Conservation (phyloP, 2,888 invertebrate genomes). For the Scaeva pyrastri region DNA sequence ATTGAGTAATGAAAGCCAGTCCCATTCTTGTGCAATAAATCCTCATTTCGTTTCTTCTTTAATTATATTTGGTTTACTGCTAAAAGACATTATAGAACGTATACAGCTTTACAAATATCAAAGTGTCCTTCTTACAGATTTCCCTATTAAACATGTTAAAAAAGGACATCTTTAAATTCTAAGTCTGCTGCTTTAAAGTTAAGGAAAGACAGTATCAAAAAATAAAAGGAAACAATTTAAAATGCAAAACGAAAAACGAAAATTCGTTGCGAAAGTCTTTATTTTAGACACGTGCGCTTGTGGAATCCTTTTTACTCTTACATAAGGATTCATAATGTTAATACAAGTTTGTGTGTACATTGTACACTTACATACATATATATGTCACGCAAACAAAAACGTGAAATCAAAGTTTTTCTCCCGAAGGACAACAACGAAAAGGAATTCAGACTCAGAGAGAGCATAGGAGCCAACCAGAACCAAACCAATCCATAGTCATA, state of each 20-base stretch:
- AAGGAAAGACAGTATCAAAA: slow-evolving; percentile 1
- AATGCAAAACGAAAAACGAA: slow-evolving; percentile 62
- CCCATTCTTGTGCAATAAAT: slow-evolving; percentile 25
- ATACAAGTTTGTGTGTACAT: slow-evolving; percentile 25
- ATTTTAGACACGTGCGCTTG: slow-evolving; percentile 55
- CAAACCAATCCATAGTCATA: too few relatives aligned
- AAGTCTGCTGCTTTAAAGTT: slow-evolving; percentile 18
- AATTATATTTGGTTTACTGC: slow-evolving; percentile 17
- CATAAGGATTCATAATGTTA: slow-evolving; percentile 17
- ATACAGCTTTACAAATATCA: not conserved
- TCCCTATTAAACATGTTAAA: not conserved
- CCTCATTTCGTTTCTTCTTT: slow-evolving; percentile 16
- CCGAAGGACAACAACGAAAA: slow-evolving; percentile 44
- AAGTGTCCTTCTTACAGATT: not conserved
- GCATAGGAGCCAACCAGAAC: too few relatives aligned
- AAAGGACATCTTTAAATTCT: slow-evolving; percentile 8
- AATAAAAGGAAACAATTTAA: slow-evolving; percentile 57
- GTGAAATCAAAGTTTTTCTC: slow-evolving; percentile 61
- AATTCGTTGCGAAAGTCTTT: slow-evolving; percentile 40
- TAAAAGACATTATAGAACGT: not conserved
- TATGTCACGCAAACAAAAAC: slow-evolving; percentile 48
- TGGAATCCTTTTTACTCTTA: slow-evolving; percentile 30
- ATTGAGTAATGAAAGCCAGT: not conserved
- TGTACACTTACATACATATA: not conserved
- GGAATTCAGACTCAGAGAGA: slow-evolving; percentile 24